Base-by-base conservation (phyloP, 2,888 invertebrate species). In the Sphaerophoria rueppellii region DNA sequence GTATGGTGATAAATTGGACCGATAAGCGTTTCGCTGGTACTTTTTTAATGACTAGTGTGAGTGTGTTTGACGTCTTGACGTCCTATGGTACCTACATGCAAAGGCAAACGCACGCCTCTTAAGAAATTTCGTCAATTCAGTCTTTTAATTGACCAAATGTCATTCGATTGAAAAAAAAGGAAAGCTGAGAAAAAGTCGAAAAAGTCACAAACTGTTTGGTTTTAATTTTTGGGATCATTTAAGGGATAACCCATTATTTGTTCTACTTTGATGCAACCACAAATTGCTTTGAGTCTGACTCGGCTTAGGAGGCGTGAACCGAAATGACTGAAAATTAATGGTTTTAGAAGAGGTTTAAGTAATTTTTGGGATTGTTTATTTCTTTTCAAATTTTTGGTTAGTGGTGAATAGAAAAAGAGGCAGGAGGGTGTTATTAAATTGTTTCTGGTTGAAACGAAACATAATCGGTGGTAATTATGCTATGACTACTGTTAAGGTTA, bases 211-310 rank as follows among this genome's bases (percentile, higher is more conserved):
- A 40, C 4, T 40, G 6, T 40, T 40, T 37, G 48, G 4, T 14
- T 34, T 32, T 69, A 70, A 12, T 32, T 37, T 71, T 72, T 37
- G 48, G 40, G 43, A 67, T 67, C 52, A 67, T 54, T 67, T 67
- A 54, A 67, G 63, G 65, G 80, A 67, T 79, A 85, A 76, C 83
- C 83, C 80, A 80, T 85, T 85, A 85, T 85, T 85, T 85, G 83
- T 80, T 85, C 80, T 85, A 85, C 83, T 85, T 80, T 85, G 83
- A 63, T 80, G 83, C 83, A 85, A 80, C 83, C 80, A 85, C 83
- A 85, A 85, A 85, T 75, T 85, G 80, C 43, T 73, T 12, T 9
- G 46, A 34, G 12, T 24, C 46, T 55, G 37, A 7, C 14, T 7
- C 4, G 34, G 40, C 40, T 11, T 54, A 16, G n/a, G 16, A 65